Conservation (phyloP, 1,140 invertebrate genomes). For the Monochamus saltuarius region DNA sequence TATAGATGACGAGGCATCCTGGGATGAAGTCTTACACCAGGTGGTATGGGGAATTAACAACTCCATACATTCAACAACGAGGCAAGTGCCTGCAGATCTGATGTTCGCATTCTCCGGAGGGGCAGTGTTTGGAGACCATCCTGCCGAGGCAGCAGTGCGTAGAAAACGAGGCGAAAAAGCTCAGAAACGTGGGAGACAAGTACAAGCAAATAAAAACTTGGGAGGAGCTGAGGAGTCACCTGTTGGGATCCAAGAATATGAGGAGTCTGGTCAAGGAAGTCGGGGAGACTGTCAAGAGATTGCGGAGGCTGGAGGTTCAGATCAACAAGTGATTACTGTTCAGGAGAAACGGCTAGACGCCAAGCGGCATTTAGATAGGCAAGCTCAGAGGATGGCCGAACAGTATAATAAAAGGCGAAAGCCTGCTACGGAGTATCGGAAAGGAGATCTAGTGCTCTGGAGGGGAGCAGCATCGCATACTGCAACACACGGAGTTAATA, state of each 20-base stretch:
- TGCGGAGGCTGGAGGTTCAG: too few species aligned
- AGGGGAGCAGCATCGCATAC: slow-evolving; percentile 3
- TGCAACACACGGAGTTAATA: slow-evolving; percentile 10
- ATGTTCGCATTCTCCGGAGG: slow-evolving; percentile 17
- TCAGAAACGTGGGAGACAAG: too few species aligned
- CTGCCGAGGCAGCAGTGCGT: too few species aligned
- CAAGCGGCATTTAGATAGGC: too few species aligned
- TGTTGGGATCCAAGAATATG: too few species aligned
- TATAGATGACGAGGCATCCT: slow-evolving; percentile 29
- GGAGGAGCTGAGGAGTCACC: too few species aligned
- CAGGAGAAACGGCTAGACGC: too few species aligned
- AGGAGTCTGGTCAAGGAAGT: background rate
- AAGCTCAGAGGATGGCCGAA: slow-evolving; percentile 10
- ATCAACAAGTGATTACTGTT: too few species aligned
- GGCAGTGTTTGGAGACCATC: too few species aligned
- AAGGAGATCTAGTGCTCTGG: slow-evolving; percentile 27
- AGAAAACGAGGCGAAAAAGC: too few species aligned
- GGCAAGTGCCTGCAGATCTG: slow-evolving; percentile 1
- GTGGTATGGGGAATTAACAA: slow-evolving; percentile 41
- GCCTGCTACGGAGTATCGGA: slow-evolving; percentile 16
- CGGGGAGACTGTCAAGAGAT: background rate
- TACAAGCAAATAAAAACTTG: too few species aligned
- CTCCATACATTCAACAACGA: slow-evolving; percentile 1
- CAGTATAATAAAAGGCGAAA: slow-evolving; percentile 22
- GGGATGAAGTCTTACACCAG: slow-evolving; percentile 35